These are phyloP conservation scores for Sterna hirundo DNA, from an alignment of 2,113 vertebrate genomes.

Conservation along the genomic window DNA sequence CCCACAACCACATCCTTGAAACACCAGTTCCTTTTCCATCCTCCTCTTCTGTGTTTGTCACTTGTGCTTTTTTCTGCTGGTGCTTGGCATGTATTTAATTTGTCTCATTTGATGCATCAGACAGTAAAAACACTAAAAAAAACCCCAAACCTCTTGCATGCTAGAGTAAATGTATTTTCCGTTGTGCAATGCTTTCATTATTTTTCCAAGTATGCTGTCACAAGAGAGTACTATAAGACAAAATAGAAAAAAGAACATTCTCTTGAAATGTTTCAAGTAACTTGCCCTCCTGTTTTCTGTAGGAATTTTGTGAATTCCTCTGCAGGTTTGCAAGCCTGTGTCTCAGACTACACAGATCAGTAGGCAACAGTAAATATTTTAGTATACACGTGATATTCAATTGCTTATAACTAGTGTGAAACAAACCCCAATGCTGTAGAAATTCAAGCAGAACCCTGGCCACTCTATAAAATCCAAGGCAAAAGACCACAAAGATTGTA, in stretches of 20 bases:
- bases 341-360: neutral
- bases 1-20: neutral
- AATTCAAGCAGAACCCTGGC: neutral
- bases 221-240: neutral
- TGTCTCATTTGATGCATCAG: neutral
- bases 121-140: neutral
- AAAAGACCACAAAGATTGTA: neutral
- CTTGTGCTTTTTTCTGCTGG: neutral
- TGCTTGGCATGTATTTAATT: neutral
- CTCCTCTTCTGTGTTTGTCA: neutral
- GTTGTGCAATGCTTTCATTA: neutral
- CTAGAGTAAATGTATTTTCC: neutral
- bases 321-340: neutral
- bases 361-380: neutral
- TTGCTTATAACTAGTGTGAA: neutral
- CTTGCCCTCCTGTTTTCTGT: neutral
- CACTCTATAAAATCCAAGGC: neutral
- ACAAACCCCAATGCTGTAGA: neutral
- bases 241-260: neutral
- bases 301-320: neutral
- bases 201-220: neutral
- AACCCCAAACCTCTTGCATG: neutral
- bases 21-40: neutral
- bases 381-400: neutral
- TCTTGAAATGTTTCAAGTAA: neutral